A percentile compares a stretch with the other conserved stretches of the same genome.
Evolutionary conservation across 2,113 vertebrate genomes (phyloP).

Genomic region (Prunella fulvescens): DNA sequence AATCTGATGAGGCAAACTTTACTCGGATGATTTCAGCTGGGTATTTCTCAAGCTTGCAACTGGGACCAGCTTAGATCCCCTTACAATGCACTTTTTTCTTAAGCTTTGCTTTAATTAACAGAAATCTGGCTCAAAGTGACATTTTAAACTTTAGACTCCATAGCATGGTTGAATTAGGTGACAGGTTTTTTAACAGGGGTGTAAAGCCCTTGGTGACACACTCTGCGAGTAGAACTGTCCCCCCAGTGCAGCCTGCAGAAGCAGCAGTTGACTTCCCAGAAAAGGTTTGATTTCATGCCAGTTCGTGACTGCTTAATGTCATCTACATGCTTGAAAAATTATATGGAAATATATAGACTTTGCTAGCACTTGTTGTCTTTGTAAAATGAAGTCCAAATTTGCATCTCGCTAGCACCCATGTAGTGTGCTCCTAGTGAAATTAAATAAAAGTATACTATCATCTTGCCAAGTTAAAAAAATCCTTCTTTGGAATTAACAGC

Average conservation of each 20-base stretch:
- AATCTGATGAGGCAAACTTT: background rate
- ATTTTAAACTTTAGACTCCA: background rate
- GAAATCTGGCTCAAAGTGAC: background rate
- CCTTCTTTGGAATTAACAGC: background rate
- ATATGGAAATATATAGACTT: background rate
- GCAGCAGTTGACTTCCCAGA: background rate
- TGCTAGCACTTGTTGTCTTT: background rate
- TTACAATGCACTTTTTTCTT: background rate
- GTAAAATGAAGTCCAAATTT: background rate
- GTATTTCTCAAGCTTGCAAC: background rate
- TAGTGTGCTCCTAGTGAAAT: background rate
- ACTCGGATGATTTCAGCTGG: background rate
- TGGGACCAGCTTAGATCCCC: rapidly evolving
- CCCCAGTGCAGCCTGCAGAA: background rate
- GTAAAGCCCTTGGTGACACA: background rate
- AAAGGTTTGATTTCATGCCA: background rate
- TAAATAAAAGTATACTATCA: background rate
- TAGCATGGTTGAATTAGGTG: rapidly evolving
- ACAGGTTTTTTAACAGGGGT: background rate
- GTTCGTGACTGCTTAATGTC: background rate
- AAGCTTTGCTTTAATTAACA: background rate
- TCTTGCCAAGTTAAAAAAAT: background rate
- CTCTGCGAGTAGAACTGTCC: rapidly evolving
- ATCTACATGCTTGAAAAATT: background rate
- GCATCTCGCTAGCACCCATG: background rate